Percentiles rank a stretch among this genome's conserved stretches.
Conservation (phyloP, 1,140 invertebrate genomes). For the Drosophila eugracilis region DNA sequence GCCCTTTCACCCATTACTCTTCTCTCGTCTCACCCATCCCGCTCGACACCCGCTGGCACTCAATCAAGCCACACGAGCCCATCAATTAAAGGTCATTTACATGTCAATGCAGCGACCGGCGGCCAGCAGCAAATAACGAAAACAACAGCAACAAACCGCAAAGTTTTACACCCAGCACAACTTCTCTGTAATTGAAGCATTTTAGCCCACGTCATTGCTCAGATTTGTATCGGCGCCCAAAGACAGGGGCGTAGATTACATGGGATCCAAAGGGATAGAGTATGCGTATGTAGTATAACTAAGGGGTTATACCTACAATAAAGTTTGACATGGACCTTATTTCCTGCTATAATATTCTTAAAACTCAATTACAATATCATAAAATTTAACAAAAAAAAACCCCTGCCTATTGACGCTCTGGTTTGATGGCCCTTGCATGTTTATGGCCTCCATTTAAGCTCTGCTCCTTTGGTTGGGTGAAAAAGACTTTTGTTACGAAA, state of each 20-base stretch:
- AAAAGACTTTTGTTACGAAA: slow-evolving; percentile 68
- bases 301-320: too few relatives aligned
- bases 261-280: neutral
- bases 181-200: slow-evolving; percentile 57
- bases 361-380: neutral
- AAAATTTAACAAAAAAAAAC: too few relatives aligned
- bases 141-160: slow-evolving; percentile 41
- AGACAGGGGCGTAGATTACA: slow-evolving; percentile 5
- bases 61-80: slow-evolving; percentile 69
- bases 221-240: slow-evolving; percentile 44
- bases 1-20: neutral
- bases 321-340: too few relatives aligned
- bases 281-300: neutral
- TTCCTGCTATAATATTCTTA: too few relatives aligned
- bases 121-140: slow-evolving; percentile 21
- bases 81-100: slow-evolving; percentile 83
- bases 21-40: too few relatives aligned
- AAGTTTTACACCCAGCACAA: slow-evolving; percentile 43
- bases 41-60: slow-evolving; percentile 37
- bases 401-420: slow-evolving; percentile 1
- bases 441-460: slow-evolving; percentile 3
- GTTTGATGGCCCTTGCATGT: slow-evolving; percentile 30
- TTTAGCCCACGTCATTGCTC: slow-evolving; percentile 64
- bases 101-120: slow-evolving; percentile 69
- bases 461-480: slow-evolving; percentile 22